Evolutionary conservation across 2,888 invertebrate species (phyloP), one percentile per base, ranked within the genome.

Genomic region (Lamellibrachia satsuma): DNA sequence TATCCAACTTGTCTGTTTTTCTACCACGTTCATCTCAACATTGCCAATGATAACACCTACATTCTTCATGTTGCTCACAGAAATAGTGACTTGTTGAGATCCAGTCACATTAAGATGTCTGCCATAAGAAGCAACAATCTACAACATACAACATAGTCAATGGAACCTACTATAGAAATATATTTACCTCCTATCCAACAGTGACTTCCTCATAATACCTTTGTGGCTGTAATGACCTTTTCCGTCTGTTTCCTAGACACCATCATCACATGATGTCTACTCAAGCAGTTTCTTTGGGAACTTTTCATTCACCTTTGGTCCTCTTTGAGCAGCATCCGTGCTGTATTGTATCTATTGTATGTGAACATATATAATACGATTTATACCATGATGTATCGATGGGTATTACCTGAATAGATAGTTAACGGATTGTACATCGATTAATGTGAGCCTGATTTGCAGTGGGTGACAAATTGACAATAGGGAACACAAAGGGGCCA

Each of bases 281-380:
- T 60, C 91, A 91, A 92, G 60, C 22, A 93, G 91, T 52, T 92
- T 93, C 52, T 93, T 93, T 15, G 95, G 95, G 91, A 95, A 95
- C 9, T 93, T 91, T 90, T 93, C 94, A 93, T 95, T 94, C 27
- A 93, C 94, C 92, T 94, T 95, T 8, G 95, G 94, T 52, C 95
- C 27, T 52, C 52, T 22, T 92, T 52, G 22, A 92, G 52, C 90
- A 90, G 52, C 52, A 90, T 92, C n/a, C 90, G 90, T 8, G 92
- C 92, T 15, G 90, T 90, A 15, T 92, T 90, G 27, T 92, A 92
- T 52, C 92, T 92, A 27, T 75, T 22, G 15, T 15, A 75, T n/a
- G n/a, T 15, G n/a, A 57, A 57, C 15, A 57, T 57, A 15, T 57
- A 57, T 39, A 39, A 15, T 7, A 11, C 57, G 8, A 11, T 8